These are phyloP conservation scores for Falcunculus frontatus DNA, from an alignment of 2,113 vertebrate species.

Conservation along the genomic window DNA sequence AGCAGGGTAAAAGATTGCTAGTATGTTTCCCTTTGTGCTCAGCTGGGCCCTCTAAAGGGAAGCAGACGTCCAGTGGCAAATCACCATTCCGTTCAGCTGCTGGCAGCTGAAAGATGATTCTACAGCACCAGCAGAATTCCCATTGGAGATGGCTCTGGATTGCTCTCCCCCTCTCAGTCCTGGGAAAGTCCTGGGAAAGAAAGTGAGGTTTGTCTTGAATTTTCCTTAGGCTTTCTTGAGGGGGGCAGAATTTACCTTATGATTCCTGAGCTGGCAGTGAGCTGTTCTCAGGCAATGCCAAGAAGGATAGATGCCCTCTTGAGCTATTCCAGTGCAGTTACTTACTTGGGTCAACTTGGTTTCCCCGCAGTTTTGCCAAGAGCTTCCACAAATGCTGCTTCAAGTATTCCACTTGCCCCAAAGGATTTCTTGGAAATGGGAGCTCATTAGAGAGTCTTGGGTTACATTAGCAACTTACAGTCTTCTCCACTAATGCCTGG, in stretches of 20 bases:
- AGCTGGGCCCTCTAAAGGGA: neutral
- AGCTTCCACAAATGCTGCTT: neutral
- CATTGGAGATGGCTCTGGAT: neutral
- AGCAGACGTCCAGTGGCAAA: neutral
- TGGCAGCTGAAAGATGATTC: constrained; percentile 27
- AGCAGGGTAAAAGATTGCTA: neutral
- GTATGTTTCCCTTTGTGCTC: neutral
- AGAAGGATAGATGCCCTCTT: neutral
- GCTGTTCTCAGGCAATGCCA: neutral
- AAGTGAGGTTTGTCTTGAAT: neutral
- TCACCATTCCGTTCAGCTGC: neutral
- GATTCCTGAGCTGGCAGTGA: neutral
- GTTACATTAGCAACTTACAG: neutral
- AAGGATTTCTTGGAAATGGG: constrained; percentile 2
- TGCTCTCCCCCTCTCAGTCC: neutral
- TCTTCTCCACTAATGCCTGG: neutral
- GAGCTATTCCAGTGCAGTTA: neutral
- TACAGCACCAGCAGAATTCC: constrained; percentile 12
- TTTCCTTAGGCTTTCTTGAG: neutral
- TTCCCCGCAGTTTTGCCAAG: neutral
- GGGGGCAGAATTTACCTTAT: neutral
- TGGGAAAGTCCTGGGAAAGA: constrained; percentile 14
- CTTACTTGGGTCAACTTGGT: neutral
- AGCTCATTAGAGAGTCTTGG: constrained; percentile 8
- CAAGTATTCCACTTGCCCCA: neutral